Base-by-base conservation (phyloP, 2,888 invertebrate species). In the Nebria salina region DNA sequence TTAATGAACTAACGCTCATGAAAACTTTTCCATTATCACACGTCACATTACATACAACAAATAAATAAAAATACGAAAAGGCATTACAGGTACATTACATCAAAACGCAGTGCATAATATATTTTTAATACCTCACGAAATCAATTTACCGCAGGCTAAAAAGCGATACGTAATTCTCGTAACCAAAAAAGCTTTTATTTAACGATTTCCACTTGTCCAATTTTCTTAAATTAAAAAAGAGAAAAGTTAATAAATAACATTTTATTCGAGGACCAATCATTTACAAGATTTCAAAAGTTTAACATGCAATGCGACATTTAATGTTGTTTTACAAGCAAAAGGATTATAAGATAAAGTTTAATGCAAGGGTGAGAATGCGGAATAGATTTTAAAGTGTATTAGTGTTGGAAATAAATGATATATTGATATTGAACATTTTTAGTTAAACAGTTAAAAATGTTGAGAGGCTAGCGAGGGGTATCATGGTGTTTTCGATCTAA, bases 401-500 rank as follows among this genome's bases (percentile, higher is more conserved):
- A 20, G 20, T 20, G 20, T 20, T 1, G 43, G 43, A 43, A 43
- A 43, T 43, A 43, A 43, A 54, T 54, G 4, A 54, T 7, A 3
- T 11, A 54, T 54, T 34, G 34, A 34, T 34, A 1, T 54, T 54
- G 7, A 54, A 13, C 54, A 54, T 54, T 54, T 13, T n/a, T n/a
- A n/a, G n/a, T n/a, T n/a, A n/a, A n/a, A n/a, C 54, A 54, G 8
- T 54, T 54, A 54, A 54, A 54, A 54, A 54, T 54, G 13, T 13
- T 13, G 54, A 11, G 8, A 54, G 54, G 13, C 2, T 54, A 54
- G 74, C 77, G 76, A 26, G 15, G 34, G 26, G 68, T 68, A 20
- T 5, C n/a, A 42, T 75, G 75, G 65, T 75, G 68, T 80, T 75
- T 80, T 80, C 80, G 80, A 80, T 80, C 80, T 80, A 41, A 80